These are phyloP conservation scores for Mastigias papua DNA, from an alignment of 30 jellyfish, hydroid and myxozoan species.

Conservation along the genomic window DNA sequence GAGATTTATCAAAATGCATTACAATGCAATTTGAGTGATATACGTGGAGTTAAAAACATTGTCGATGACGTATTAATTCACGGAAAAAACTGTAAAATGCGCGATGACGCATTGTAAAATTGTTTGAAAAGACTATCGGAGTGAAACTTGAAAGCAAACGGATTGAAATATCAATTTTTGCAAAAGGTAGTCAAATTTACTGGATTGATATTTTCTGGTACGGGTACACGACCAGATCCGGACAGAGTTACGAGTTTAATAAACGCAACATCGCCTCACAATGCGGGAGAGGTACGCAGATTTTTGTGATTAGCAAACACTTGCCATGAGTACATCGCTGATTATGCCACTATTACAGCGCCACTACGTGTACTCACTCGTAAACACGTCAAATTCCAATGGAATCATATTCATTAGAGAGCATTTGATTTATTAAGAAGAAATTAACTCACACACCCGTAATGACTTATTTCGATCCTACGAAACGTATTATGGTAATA, in stretches of 20 bases:
- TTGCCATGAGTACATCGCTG: conserved; percentile 1
- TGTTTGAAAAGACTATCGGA: background rate
- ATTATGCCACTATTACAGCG: conserved; percentile 58
- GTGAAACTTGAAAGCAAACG: background rate
- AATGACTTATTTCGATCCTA: conserved; percentile 44
- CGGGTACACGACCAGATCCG: conserved; percentile 52
- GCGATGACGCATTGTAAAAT: conserved; percentile 5
- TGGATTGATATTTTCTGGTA: background rate
- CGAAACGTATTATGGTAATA: conserved; percentile 21
- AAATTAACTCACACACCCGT: conserved; percentile 17
- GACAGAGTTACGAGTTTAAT: background rate
- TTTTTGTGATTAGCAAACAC: conserved; percentile 35
- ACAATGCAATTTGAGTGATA: conserved; percentile 17
- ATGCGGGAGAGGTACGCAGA: conserved; percentile 44
- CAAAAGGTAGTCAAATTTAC: background rate
- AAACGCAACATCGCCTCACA: background rate
- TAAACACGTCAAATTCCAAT: conserved; percentile 12
- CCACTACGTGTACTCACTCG: conserved; percentile 41
- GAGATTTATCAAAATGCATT: conserved; percentile 47
- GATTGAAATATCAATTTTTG: background rate
- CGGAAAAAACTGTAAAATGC: conserved; percentile 50
- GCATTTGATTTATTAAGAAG: conserved; percentile 17
- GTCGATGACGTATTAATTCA: conserved; percentile 51
- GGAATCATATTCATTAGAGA: conserved; percentile 28
- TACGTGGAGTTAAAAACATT: conserved; percentile 18